phyloP scores from a whole-genome alignment of 2,888 invertebrate species.

The Allophyes oxyacanthae region DNA sequence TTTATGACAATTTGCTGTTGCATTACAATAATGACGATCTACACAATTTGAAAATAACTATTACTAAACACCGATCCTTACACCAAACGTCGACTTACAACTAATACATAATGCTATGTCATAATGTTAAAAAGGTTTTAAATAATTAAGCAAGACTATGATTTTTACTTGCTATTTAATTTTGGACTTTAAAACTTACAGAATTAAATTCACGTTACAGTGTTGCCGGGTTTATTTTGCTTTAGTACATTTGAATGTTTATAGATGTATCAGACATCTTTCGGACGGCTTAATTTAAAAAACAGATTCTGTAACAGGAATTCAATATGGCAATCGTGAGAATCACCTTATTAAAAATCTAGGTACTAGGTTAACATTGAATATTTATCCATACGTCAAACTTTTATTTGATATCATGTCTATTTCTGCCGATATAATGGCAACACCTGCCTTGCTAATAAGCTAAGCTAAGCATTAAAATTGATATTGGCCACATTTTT shows the following conservation, averaged over 20 bases:
- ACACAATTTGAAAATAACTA: slow-evolving; percentile 16
- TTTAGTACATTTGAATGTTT: slow-evolving; percentile 5
- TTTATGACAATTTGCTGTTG: background rate
- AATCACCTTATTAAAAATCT: no score
- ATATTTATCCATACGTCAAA: no score
- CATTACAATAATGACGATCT: slow-evolving; percentile 6
- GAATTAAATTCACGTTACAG: slow-evolving; percentile 13
- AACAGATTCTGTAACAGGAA: no score
- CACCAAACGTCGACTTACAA: slow-evolving; percentile 32
- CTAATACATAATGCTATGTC: slow-evolving; percentile 25
- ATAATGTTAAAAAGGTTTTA: slow-evolving; percentile 37
- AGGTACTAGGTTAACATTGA: no score
- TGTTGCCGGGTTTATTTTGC: slow-evolving; percentile 29
- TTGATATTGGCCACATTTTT: slow-evolving; percentile 45
- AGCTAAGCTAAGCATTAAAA: slow-evolving; percentile 30
- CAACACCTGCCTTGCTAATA: background rate
- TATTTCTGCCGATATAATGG: no score
- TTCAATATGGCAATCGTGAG: no score
- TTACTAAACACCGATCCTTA: slow-evolving; percentile 39
- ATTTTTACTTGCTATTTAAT: slow-evolving; percentile 13
- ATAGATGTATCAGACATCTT: background rate
- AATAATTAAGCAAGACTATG: slow-evolving; percentile 22
- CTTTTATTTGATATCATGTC: no score
- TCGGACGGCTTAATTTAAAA: slow-evolving; percentile 16
- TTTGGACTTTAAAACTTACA: slow-evolving; percentile 26